phyloP scores from a whole-genome alignment of 2,888 invertebrate genomes.

The Meloe dianella region DNA sequence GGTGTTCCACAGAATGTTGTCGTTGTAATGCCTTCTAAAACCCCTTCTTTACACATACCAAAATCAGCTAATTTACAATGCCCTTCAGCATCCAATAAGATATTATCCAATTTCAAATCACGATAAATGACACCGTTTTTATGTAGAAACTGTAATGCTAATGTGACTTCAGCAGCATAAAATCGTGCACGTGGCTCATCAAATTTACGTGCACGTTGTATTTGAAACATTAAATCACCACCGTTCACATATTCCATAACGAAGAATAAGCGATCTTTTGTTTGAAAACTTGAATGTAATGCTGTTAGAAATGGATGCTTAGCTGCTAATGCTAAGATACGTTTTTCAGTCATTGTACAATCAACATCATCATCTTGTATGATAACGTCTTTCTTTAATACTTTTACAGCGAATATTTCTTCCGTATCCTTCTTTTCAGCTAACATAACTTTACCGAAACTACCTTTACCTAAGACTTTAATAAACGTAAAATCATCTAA shows the following conservation, averaged over 20 bases:
- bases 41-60: slow-evolving; percentile 94
- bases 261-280: slow-evolving; percentile 98
- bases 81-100: slow-evolving; percentile 93
- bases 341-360: slow-evolving; percentile 99
- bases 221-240: slow-evolving; percentile 99
- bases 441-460: slow-evolving; percentile 98
- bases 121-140: slow-evolving; percentile 94
- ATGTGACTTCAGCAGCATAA: slow-evolving; percentile 98
- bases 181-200: slow-evolving; percentile 99
- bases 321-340: slow-evolving; percentile 90
- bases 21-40: slow-evolving; percentile 84
- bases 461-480: slow-evolving; percentile 98
- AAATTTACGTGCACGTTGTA: slow-evolving; percentile 99
- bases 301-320: slow-evolving; percentile 99
- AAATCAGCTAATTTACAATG: slow-evolving; percentile 94
- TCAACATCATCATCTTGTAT: slow-evolving; percentile 99
- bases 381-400: slow-evolving; percentile 99
- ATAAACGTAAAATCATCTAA: slow-evolving; percentile 96
- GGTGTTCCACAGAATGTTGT: slow-evolving; percentile 99
- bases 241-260: slow-evolving; percentile 99
- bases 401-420: slow-evolving; percentile 98
- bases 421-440: slow-evolving; percentile 98
- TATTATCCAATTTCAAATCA: slow-evolving; percentile 98
- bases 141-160: slow-evolving; percentile 95
- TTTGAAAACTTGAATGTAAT: slow-evolving; percentile 99